These are phyloP conservation scores for Anoncus sp. DNA, from an alignment of 2,888 invertebrate genomes.

Conservation along the genomic window DNA sequence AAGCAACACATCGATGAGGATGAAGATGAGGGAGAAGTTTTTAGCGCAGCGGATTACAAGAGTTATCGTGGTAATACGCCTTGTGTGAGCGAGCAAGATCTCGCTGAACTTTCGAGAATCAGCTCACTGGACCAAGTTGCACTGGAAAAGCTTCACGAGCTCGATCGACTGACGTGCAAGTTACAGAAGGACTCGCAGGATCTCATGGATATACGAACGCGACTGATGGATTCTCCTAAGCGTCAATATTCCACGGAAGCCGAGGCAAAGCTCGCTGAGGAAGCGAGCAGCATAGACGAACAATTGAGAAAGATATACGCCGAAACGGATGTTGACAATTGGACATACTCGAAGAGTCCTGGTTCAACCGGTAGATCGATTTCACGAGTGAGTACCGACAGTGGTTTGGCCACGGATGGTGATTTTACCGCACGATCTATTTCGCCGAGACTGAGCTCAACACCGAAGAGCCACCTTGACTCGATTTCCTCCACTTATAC, in stretches of 20 bases:
- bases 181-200: constrained; percentile 92
- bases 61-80: constrained; percentile 91
- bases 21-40: constrained; percentile 87
- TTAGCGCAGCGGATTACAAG: constrained; percentile 91
- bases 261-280: constrained; percentile 87
- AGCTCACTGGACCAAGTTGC: constrained; percentile 91
- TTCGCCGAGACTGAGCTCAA: constrained; percentile 79
- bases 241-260: constrained; percentile 83
- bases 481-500: constrained; percentile 78
- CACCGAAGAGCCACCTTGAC: constrained; percentile 78
- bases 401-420: constrained; percentile 86
- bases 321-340: constrained; percentile 87
- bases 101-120: constrained; percentile 90
- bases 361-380: constrained; percentile 82
- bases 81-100: constrained; percentile 91
- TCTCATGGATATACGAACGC: constrained; percentile 89
- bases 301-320: constrained; percentile 88
- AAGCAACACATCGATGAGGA: constrained; percentile 80
- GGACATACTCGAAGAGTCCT: constrained; percentile 89
- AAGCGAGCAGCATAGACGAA: constrained; percentile 88
- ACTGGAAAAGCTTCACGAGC: constrained; percentile 91
- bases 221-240: constrained; percentile 88
- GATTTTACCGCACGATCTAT: constrained; percentile 83
- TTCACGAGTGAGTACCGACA: constrained; percentile 84
- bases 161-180: constrained; percentile 90